Base-by-base conservation (phyloP, 2,113 vertebrate species). In the Limanda limanda region DNA sequence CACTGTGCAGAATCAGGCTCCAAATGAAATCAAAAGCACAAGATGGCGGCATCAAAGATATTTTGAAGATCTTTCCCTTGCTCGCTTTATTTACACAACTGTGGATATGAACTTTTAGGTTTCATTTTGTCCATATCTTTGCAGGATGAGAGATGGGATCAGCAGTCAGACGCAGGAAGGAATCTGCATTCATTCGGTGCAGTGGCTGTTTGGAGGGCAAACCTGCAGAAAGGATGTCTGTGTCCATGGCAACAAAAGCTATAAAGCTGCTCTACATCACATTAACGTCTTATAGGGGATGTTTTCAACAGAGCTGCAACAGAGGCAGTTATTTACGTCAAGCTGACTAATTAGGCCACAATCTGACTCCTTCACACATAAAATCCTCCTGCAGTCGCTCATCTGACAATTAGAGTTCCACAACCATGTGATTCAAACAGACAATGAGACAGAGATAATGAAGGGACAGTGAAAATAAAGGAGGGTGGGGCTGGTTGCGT, bases 401-500 rank as follows among this genome's bases (percentile, higher is more conserved):
- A 27, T 42, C 56, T 56, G 62, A 72, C 56, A 72, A 18, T 52
- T 18, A 14, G 2, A 24, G 8, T 61, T 15, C 14, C 10, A 25
- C n/a, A 23, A 58, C 27, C 10, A 14, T n/a, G 31, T 35, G 25
- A 66, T 35, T 60, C 20, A 65, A 51, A 54, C 23, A 66, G 54
- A 62, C 51, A 65, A 15, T 3, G 48, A 42, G 55, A 40, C 52
- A 35, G 40, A 64, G 64, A 74, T 42, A 58, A 51, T 59, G n/a
- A 64, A 60, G 42, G 18, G 42, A 23, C 64, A 35, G 61, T 24
- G 71, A 71, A 62, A 47, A 70, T 58, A 68, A n/a, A 17, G 62
- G 62, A 56, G 69, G 79, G 78, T 21, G 69, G 79, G 68, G 72
- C 52, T 76, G 74, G 58, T 76, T 71, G 83, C 82, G 64, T 64